phyloP scores from a whole-genome alignment of 2,888 invertebrate species.

The Pegoplata infirma region DNA sequence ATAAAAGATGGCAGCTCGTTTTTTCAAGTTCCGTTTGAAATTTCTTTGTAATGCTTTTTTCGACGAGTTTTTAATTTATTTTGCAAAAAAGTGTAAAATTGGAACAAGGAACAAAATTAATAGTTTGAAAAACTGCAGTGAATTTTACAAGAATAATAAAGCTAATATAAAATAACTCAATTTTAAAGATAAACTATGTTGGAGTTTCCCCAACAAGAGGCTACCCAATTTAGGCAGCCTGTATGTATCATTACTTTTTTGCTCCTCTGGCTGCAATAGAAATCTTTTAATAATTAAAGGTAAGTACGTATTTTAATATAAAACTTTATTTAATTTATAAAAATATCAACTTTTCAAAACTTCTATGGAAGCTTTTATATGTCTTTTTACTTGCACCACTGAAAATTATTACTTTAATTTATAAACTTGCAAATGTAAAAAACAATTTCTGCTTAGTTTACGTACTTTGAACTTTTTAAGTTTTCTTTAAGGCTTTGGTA shows the following conservation, averaged over 20 bases:
- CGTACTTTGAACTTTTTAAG: not conserved
- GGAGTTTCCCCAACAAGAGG: not conserved
- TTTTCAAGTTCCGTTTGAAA: constrained; percentile 40
- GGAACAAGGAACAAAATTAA: not conserved
- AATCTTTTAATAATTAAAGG: not conserved
- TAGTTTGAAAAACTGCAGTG: not conserved
- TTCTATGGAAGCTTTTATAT: not conserved
- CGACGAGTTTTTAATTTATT: not conserved
- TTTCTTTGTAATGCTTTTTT: not conserved
- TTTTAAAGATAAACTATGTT: not conserved
- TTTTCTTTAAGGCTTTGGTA: constrained; percentile 42
- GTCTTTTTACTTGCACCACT: constrained; percentile 13
- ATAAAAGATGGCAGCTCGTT: not conserved
- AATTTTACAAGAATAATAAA: not conserved
- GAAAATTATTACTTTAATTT: not conserved
- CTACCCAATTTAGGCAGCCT: not conserved
- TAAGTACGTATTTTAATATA: not conserved
- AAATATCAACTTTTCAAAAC: not conserved
- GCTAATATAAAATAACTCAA: not conserved
- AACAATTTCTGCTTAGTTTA: not conserved
- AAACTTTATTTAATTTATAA: constrained; percentile 7
- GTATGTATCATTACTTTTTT: no score
- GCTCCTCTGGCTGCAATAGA: not conserved
- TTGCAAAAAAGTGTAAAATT: not conserved
- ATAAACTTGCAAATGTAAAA: not conserved